phyloP scores from a whole-genome alignment of 1,140 invertebrate species.

The Meloidogyne floridensis region DNA sequence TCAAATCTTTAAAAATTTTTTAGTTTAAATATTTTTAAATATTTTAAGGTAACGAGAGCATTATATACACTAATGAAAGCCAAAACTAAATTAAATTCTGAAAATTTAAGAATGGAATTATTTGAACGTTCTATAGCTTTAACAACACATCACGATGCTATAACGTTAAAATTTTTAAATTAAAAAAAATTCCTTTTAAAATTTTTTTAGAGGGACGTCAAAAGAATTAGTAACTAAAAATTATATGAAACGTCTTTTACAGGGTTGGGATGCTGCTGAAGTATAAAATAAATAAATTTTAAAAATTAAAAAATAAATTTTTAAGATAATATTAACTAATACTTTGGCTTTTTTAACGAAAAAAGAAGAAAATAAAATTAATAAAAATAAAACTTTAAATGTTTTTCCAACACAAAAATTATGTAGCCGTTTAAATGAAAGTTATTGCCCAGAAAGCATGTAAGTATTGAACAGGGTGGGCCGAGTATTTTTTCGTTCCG shows the following conservation, averaged over 20 bases:
- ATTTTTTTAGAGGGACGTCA: conserved; percentile 76
- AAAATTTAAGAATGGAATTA: conserved; percentile 24
- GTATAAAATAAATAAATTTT: conserved; percentile 8
- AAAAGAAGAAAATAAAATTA: conserved; percentile 17
- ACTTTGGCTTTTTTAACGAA: conserved; percentile 18
- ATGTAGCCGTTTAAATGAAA: conserved; percentile 36
- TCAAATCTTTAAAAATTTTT: no score
- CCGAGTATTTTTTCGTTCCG: no score
- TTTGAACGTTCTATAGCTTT: conserved; percentile 72
- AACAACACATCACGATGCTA: conserved; percentile 85
- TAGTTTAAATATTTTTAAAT: no score
- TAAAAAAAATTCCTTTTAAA: background rate
- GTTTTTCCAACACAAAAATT: conserved; percentile 68
- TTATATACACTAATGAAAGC: background rate
- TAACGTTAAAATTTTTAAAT: conserved; percentile 67
- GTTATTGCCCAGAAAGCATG: conserved; percentile 32
- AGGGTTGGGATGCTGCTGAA: conserved; percentile 69
- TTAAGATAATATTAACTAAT: conserved; percentile 74
- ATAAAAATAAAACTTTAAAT: background rate
- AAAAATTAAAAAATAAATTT: conserved; percentile 74
- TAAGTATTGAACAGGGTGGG: background rate
- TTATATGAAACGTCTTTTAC: conserved; percentile 76
- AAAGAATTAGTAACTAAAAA: conserved; percentile 85
- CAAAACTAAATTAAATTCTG: conserved; percentile 9
- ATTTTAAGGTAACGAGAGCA: background rate